Evolutionary conservation across 2,113 vertebrate species (phyloP).

Genomic region (Dunckerocampus dactyliophorus): DNA sequence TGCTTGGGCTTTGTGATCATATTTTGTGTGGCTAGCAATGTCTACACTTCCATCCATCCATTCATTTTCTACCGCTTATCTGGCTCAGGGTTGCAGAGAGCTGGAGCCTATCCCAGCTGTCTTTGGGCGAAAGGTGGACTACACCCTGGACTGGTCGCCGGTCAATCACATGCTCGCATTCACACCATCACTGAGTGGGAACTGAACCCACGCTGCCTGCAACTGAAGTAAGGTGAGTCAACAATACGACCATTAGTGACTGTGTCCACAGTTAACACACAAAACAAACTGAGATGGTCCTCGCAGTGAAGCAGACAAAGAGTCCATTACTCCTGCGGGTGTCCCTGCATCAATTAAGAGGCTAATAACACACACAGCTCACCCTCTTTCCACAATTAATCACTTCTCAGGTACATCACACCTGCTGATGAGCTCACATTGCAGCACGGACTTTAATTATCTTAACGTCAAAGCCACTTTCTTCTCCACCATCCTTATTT

Average conservation of each 20-base stretch:
- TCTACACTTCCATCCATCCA: background rate
- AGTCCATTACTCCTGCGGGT: constrained; percentile 44
- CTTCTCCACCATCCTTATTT: background rate
- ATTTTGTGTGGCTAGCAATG: constrained; percentile 51
- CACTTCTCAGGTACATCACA: constrained; percentile 13
- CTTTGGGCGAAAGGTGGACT: no score
- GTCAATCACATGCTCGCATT: no score
- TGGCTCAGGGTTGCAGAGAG: no score
- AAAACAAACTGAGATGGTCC: constrained; percentile 37
- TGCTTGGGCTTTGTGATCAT: constrained; percentile 15
- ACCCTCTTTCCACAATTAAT: constrained; percentile 45
- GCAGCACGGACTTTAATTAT: background rate
- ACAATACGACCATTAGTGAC: no score
- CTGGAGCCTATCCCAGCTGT: no score
- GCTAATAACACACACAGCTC: constrained; percentile 47
- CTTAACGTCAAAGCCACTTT: background rate
- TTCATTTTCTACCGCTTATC: no score
- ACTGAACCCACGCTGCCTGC: no score
- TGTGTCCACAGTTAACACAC: constrained; percentile 1
- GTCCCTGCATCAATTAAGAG: constrained; percentile 51
- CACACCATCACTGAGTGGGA: no score
- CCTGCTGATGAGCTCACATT: background rate
- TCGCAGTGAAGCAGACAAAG: constrained; percentile 28
- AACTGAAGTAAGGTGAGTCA: no score
- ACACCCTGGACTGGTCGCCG: no score